Evolutionary conservation across 2,797 vertebrate species (phyloP), one percentile per base, ranked within the genome.

Genomic region (Enteromius treurensis): DNA sequence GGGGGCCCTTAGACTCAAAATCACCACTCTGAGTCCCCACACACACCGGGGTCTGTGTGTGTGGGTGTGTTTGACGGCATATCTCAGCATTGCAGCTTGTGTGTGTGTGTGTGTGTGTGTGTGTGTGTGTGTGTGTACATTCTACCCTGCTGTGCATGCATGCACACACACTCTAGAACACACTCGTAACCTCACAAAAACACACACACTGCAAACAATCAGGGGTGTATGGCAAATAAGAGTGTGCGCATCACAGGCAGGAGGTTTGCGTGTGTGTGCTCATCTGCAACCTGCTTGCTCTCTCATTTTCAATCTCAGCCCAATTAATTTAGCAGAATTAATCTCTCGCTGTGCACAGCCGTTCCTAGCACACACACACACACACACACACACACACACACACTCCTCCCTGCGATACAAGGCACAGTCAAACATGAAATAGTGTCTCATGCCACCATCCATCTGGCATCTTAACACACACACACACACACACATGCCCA

Each of bases 251-350:
- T 77, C 79, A 77, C 64, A 73, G 80, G 84, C 65, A 45, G 73
- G 55, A 81, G 80, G 84, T 79, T 67, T 76, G 86, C 6, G 87
- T 79, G 84, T 79, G 81, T 78, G 86, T 73, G 79, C 91, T 93
- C 93, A 93, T 92, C 92, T 94, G 93, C 91, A 91, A 91, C 90
- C 88, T 90, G 90, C 62, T 90, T 80, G 75, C 87, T 85, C 87
- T 87, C 92, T 92, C 92, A 90, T 93, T 94, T 94, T 92, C 93
- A 93, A 93, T 94, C 92, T 93, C 93, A 88, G 89, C 90, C 92
- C 92, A 93, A 94, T 94, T 95, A 95, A 94, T 94, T 93, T 93
- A 90, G 86, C 89, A 91, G 91, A 94, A 94, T 94, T 94, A 93
- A 94, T 94, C 93, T 93, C 92, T 91, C 86, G 91, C 92, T 92